Evolutionary conservation across 2,797 vertebrate species (phyloP), one percentile per base, ranked within the genome.

Genomic region (Hypotaenidia philippensis): DNA sequence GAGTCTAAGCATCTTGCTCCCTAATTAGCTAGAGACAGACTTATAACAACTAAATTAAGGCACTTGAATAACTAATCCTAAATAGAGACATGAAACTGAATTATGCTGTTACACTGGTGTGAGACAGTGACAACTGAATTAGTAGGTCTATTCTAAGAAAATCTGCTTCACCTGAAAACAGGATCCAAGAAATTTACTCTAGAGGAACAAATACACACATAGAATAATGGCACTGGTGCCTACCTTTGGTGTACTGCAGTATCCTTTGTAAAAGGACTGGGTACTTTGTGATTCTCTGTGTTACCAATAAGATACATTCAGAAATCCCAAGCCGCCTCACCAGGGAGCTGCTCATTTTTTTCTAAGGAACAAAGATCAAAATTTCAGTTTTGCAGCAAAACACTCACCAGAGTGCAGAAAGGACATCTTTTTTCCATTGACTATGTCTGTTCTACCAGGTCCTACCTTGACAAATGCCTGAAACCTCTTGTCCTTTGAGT

Each of bases 271-370:
- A 98, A 87, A 99, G 96, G 75, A 99, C 99, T 0, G 99, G 99
- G 95, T 99, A 99, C 96, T 99, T 99, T 45, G 99, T 99, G 97
- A 99, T 99, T 93, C 99, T 98, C 97, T 99, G 99, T 17, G 99
- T 99, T 72, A 99, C 99, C 74, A 99, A 97, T 94, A 99, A 96
- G 90, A 99, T 99, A 97, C 99, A 99, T 94, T 99, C 99, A 22
- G 99, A 99, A 96, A 99, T 99, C 40, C 99, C 98, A 41, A 99
- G 98, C n/a, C 99, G 98, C 55, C 99, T 98, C 79, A 99, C 99
- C 16, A 99, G 95, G 8, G 99, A 98, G 93, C 99, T 99, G 94
- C 99, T 99, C 99, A 99, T 99, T 97, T 99, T 99, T 98, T 99
- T 99, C 99, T 99, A 96, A 68, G 97, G 96, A 84, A 75, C 72